Percentiles rank a stretch among this genome's conserved stretches.
Conservation (phyloP, 2,888 invertebrate genomes). For the Drosophila tanythrix region DNA sequence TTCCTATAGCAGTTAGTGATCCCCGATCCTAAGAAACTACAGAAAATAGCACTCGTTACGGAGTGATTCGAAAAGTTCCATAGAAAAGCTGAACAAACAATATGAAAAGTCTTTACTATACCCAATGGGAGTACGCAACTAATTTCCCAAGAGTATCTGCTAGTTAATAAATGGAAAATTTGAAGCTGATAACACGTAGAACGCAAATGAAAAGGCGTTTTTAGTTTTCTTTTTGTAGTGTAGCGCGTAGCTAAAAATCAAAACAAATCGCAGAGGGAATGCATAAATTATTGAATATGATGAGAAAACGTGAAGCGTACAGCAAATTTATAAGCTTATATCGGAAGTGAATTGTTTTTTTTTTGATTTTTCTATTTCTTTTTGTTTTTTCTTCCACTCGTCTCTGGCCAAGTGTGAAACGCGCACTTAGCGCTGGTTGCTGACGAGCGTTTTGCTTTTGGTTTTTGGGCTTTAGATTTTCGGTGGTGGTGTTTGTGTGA, state of each 20-base stretch:
- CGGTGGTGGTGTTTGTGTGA: slow-evolving; percentile 49
- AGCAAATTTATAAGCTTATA: slow-evolving; percentile 27
- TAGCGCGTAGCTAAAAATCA: slow-evolving; percentile 35
- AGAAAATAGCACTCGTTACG: background rate
- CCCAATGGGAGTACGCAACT: background rate
- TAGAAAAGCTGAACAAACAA: background rate
- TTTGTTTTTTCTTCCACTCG: slow-evolving; percentile 2
- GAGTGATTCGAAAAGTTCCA: background rate
- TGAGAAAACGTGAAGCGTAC: slow-evolving; percentile 31
- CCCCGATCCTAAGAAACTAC: background rate
- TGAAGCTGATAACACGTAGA: slow-evolving; percentile 22
- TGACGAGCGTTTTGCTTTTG: slow-evolving; percentile 41
- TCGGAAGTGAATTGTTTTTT: slow-evolving; percentile 46
- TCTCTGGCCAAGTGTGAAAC: slow-evolving; percentile 54
- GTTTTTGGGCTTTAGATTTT: slow-evolving; percentile 36
- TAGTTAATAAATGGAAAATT: background rate
- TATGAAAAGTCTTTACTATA: background rate
- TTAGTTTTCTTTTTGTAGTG: background rate
- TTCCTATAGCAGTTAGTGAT: slow-evolving; percentile 21
- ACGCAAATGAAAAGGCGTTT: slow-evolving; percentile 13
- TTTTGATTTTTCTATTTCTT: background rate
- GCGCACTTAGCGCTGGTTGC: slow-evolving; percentile 55
- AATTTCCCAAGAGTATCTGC: slow-evolving; percentile 20
- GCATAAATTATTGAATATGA: slow-evolving; percentile 56
- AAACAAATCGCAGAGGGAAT: slow-evolving; percentile 52